Base-by-base conservation (phyloP, 2,113 vertebrate species). In the Coracopsis vasa region DNA sequence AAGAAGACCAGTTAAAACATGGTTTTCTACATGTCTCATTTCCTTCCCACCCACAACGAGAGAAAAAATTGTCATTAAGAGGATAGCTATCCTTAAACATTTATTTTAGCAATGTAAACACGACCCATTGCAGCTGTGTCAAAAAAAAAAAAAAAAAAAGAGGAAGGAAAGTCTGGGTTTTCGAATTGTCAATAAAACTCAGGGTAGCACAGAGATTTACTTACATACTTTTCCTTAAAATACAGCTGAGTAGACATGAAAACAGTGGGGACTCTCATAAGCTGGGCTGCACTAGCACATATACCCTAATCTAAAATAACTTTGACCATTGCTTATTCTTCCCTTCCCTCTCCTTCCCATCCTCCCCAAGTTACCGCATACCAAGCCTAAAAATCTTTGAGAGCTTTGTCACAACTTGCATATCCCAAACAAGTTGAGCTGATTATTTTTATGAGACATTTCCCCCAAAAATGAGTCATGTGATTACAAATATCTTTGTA, bases 71-170 rank as follows among this genome's bases (percentile, higher is more conserved):
- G 67, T 86, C 41, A 62, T 86, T 74, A 74, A 60, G 61, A 84
- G 35, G 50, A 94, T 0, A 89, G 89, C 86, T 74, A 86, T 78
- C 61, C 69, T 94, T 91, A 96, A 97, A 96, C 91, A 97, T 97
- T 97, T 96, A 96, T 91, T 95, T 94, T 91, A 94, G 29, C 71
- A 83, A 14, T 37, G 17, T 97, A 97, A 97, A 97, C 96, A 97
- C 33, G 51, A 79, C 61, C 33, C 35, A 23, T 13, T 64, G 61
- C 96, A 95, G 86, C 93, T 95, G 80, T 33, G 47, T 72, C 31
- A 50, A 82, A 75, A 35, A 45, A 19, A n/a, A 19, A 21, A 53
- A 60, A 39, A 19, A 17, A 9, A 41, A 51, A 41, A 29, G 29
- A 60, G 25, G 3, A n/a, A 56, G 16, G 47, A 16, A 90, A 80